Percentiles rank a stretch among this genome's conserved stretches.
phyloP scores from a whole-genome alignment of 2,797 vertebrate genomes.

The Hypotaenidia okinawae region DNA sequence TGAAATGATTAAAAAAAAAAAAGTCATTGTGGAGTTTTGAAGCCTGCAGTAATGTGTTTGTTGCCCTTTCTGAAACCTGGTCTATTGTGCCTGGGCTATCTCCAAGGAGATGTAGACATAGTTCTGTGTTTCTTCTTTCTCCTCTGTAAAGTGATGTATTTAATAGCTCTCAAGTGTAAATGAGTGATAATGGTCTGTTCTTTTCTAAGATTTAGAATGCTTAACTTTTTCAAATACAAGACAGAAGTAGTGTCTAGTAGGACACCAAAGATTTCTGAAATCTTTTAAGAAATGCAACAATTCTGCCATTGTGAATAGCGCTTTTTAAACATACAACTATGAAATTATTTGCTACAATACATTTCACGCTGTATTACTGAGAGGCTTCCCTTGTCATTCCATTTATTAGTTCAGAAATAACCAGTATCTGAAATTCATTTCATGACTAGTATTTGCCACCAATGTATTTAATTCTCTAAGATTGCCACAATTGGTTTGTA shows the following conservation, averaged over 20 bases:
- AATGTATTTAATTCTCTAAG: slow-evolving; percentile 13
- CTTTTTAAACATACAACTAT: not conserved
- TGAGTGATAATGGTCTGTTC: not conserved
- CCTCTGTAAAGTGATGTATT: not conserved
- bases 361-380: not conserved
- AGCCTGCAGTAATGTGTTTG: not conserved
- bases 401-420: slow-evolving; percentile 13
- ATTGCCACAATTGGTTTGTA: not conserved
- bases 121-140: not conserved
- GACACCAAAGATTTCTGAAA: not conserved
- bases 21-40: not conserved
- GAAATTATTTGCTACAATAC: not conserved
- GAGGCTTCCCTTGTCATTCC: not conserved
- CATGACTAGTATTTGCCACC: not conserved
- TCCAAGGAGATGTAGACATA: slow-evolving; percentile 15
- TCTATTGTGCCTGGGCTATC: slow-evolving; percentile 3
- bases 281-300: not conserved
- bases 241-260: not conserved
- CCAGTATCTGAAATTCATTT: not conserved
- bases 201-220: not conserved
- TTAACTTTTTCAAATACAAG: not conserved
- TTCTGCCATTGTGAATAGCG: not conserved
- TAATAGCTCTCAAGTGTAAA: slow-evolving; percentile 20
- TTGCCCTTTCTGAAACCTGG: slow-evolving; percentile 26
- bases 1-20: not conserved